These are phyloP conservation scores for Thera britannica DNA, from an alignment of 2,888 invertebrate species.

Conservation along the genomic window DNA sequence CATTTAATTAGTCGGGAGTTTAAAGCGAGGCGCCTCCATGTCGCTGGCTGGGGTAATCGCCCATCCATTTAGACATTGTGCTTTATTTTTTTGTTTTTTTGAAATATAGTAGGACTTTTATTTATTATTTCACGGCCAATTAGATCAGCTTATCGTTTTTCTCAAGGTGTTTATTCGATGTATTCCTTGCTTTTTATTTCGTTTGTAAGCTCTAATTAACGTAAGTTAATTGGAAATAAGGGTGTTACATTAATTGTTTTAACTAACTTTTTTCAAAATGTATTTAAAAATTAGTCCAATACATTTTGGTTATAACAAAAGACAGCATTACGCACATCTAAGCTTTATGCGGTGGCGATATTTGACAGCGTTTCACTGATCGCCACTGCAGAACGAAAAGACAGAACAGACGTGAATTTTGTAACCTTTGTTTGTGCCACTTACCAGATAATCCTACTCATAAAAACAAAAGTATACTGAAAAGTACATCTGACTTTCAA, in stretches of 20 bases:
- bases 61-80: conserved; percentile 63
- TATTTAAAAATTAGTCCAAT: no score
- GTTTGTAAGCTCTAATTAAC: no score
- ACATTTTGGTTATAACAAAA: no score
- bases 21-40: conserved; percentile 73
- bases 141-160: not conserved
- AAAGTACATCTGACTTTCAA: conserved; percentile 11
- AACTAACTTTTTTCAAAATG: no score
- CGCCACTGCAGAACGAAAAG: no score
- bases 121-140: conserved; percentile 6
- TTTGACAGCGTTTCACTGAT: no score
- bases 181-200: not conserved
- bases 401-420: not conserved
- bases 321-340: no score
- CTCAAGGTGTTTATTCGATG: not conserved
- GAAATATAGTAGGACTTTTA: conserved; percentile 23
- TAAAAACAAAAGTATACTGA: conserved; percentile 13
- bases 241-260: no score
- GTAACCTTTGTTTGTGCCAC: not conserved
- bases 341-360: no score
- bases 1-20: conserved; percentile 78
- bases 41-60: conserved; percentile 64
- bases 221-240: no score
- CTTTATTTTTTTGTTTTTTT: conserved; percentile 49
- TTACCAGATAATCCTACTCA: not conserved